Evolutionary conservation across 2,113 vertebrate species (phyloP), one percentile per base, ranked within the genome.

Genomic region (Leuciscus idus): DNA sequence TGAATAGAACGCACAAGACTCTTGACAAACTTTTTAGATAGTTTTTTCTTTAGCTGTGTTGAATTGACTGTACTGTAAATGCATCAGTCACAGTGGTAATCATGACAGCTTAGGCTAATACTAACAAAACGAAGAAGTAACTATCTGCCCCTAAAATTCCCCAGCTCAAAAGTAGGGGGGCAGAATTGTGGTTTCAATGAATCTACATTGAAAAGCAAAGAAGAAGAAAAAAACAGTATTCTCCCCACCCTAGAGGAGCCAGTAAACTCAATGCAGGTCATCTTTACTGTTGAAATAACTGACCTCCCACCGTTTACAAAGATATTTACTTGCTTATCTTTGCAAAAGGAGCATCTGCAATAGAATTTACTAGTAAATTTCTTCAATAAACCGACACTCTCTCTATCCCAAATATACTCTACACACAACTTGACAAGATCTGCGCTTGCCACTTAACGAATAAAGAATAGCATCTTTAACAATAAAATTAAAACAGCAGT

Each of bases 191-290:
- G 75, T 86, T 70, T 79, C 52, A 75, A 84, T 78, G 48, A 77
- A 43, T 79, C 30, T 79, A 61, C n/a, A n/a, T 36, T 57, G 11
- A 78, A 19, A 61, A 61, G 36, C 33, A 62, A 13, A 80, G 21
- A 59, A 30, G 2, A 33, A 33, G 10, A 61, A 84, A 50, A 86
- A 17, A 66, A 48, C 43, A 17, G 82, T 88, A 72, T 81, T 88
- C 87, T 84, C 85, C 87, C 85, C 87, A 84, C 88, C 85, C 84
- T 75, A 79, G 82, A 73, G 84, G 39, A 77, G 62, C 2, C 84
- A 82, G 77, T 82, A 86, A 89, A 82, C 79, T 66, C 62, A 78
- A n/a, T 77, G n/a, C 36, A 52, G 46, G 46, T 81, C 72, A 86
- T 59, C 77, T 76, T 77, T 62, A 82, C 28, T 8, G 50, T 28